Percentiles rank a stretch among this genome's conserved stretches.
Conservation (phyloP, 2,797 vertebrate genomes). For the Hirundo rustica region DNA sequence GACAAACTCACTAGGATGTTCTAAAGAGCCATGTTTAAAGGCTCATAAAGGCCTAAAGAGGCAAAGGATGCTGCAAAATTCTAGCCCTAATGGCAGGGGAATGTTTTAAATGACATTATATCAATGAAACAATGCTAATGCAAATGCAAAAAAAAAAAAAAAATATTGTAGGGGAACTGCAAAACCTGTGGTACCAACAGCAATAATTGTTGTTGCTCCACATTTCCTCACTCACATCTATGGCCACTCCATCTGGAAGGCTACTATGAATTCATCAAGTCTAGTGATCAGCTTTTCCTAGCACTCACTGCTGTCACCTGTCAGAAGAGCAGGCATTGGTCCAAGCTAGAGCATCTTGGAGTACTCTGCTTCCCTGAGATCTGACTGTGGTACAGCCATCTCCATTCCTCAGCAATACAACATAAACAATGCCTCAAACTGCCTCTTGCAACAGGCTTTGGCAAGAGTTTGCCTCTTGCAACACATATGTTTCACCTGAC, state of each 20-base stretch:
- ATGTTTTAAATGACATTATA: neutral
- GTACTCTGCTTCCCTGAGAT: neutral
- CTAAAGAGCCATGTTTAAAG: neutral
- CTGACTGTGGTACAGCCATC: neutral
- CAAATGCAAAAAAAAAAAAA: neutral
- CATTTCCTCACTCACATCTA: neutral
- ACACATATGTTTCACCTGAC: neutral
- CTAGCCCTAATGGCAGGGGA: neutral
- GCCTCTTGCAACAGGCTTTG: neutral
- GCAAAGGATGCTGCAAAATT: neutral
- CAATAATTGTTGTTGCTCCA: neutral
- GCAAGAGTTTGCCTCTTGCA: neutral
- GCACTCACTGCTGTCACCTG: neutral
- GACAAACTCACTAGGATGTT: neutral
- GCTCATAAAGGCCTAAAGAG: neutral
- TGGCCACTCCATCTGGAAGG: neutral
- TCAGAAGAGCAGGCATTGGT: neutral
- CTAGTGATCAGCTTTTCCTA: neutral
- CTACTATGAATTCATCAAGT: neutral
- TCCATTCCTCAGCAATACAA: neutral
- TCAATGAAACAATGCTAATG: neutral
- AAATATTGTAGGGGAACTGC: neutral
- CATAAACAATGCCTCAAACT: neutral
- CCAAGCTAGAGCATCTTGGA: neutral
- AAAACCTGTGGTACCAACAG: neutral